These are phyloP conservation scores for Cyprinodon brontotheroides DNA, from an alignment of 2,113 vertebrate genomes.

Conservation along the genomic window DNA sequence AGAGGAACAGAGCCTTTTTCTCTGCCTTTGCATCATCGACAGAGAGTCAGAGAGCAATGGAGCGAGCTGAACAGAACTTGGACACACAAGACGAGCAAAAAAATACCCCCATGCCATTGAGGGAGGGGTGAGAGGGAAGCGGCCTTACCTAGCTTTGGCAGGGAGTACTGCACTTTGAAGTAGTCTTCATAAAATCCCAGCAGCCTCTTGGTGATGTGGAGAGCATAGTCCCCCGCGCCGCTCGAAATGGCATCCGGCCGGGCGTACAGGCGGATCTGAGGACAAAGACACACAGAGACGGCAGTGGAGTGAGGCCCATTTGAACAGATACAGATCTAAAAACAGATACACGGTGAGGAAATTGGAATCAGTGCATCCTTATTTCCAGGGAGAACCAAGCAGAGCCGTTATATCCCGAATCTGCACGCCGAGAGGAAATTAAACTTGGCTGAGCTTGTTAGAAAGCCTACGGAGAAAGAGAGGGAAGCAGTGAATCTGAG, in stretches of 20 bases:
- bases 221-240: constrained; percentile 94
- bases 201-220: constrained; percentile 95
- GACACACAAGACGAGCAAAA: not conserved
- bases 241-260: constrained; percentile 93
- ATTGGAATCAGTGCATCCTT: constrained; percentile 12
- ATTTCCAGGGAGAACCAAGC: constrained; percentile 13
- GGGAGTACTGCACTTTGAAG: constrained; percentile 96
- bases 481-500: not conserved
- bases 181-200: constrained; percentile 99
- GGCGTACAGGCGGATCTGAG: constrained; percentile 92
- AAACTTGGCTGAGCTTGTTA: constrained; percentile 9
- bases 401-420: constrained; percentile 3
- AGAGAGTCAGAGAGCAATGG: not conserved
- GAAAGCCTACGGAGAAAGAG: constrained; percentile 9
- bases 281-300: constrained; percentile 29
- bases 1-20: constrained; percentile 1
- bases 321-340: constrained; percentile 25
- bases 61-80: not conserved
- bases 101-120: not conserved
- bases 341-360: constrained; percentile 11
- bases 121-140: not conserved
- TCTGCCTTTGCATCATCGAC: not conserved
- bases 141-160: constrained; percentile 96
- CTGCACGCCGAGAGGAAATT: constrained; percentile 23
- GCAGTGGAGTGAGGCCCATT: constrained; percentile 20